A percentile compares a stretch with the other conserved stretches of the same genome.
Conservation (phyloP, 2,797 vertebrate species). For the Carapus acus region DNA sequence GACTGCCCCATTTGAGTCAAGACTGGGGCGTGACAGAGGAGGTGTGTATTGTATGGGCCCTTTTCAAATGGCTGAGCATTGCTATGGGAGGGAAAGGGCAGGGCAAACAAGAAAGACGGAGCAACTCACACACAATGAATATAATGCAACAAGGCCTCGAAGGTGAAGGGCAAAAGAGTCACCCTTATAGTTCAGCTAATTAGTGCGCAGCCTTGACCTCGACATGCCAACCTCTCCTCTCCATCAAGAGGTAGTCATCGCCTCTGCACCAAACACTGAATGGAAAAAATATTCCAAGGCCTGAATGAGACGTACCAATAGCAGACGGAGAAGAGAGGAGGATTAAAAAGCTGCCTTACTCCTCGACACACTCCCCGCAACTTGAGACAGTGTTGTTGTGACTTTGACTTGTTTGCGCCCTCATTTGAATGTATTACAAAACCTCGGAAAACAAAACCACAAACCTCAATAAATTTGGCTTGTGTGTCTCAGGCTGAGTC, state of each 20-base stretch:
- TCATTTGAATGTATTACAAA: slow-evolving; percentile 70
- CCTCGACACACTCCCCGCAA: slow-evolving; percentile 62
- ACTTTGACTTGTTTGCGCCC: slow-evolving; percentile 65
- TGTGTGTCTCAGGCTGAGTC: slow-evolving; percentile 58
- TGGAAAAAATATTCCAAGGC: slow-evolving; percentile 55
- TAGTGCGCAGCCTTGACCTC: slow-evolving; percentile 69
- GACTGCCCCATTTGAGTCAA: slow-evolving; percentile 60
- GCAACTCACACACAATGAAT: slow-evolving; percentile 40
- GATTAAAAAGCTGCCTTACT: slow-evolving; percentile 59
- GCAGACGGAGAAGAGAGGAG: slow-evolving; percentile 57
- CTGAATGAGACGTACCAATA: slow-evolving; percentile 69
- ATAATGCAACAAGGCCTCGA: slow-evolving; percentile 50
- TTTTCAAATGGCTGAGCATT: slow-evolving; percentile 52
- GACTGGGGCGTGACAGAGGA: slow-evolving; percentile 42
- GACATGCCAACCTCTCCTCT: slow-evolving; percentile 57
- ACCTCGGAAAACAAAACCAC: slow-evolving; percentile 64
- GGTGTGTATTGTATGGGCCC: slow-evolving; percentile 46
- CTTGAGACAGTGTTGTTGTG: slow-evolving; percentile 37
- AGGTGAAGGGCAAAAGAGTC: slow-evolving; percentile 63
- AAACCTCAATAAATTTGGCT: slow-evolving; percentile 65
- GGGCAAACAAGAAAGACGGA: slow-evolving; percentile 52
- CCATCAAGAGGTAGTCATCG: slow-evolving; percentile 58
- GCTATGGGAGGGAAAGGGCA: slow-evolving; percentile 41
- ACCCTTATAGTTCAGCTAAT: slow-evolving; percentile 64
- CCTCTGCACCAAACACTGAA: slow-evolving; percentile 55